These are phyloP conservation scores for Luehdorfia chinensis DNA, from an alignment of 1,140 invertebrate species.

Conservation along the genomic window DNA sequence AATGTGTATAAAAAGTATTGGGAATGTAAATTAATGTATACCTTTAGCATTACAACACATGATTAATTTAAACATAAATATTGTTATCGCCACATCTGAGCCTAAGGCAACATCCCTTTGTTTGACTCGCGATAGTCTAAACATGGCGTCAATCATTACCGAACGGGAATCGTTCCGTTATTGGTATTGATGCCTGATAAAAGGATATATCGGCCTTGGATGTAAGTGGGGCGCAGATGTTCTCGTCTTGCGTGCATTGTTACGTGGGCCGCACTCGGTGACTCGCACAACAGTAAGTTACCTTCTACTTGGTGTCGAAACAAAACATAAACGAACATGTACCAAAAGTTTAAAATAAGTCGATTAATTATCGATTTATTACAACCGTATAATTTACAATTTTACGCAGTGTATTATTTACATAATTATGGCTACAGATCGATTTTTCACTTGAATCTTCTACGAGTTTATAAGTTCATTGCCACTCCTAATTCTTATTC, in stretches of 20 bases:
- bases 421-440: too few species aligned
- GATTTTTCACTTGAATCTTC: too few species aligned
- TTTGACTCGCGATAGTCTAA: conserved; percentile 31
- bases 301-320: not conserved
- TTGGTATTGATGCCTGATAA: conserved; percentile 38
- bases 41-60: too few species aligned
- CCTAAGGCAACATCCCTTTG: conserved; percentile 24
- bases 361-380: too few species aligned
- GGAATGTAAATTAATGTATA: too few species aligned
- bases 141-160: conserved; percentile 36
- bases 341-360: too few species aligned
- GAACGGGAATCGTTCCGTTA: conserved; percentile 36
- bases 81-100: conserved; percentile 17
- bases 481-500: too few species aligned
- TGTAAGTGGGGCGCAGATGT: conserved; percentile 54
- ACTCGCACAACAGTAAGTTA: not conserved
- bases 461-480: too few species aligned
- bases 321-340: not conserved
- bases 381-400: too few species aligned
- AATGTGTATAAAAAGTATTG: too few species aligned
- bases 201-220: conserved; percentile 49
- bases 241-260: conserved; percentile 20
- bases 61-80: conserved; percentile 4
- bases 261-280: conserved; percentile 1
- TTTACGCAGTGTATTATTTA: too few species aligned